These are phyloP conservation scores for Ptilorrhoa leucosticta DNA, from an alignment of 2,113 vertebrate genomes.

Conservation along the genomic window DNA sequence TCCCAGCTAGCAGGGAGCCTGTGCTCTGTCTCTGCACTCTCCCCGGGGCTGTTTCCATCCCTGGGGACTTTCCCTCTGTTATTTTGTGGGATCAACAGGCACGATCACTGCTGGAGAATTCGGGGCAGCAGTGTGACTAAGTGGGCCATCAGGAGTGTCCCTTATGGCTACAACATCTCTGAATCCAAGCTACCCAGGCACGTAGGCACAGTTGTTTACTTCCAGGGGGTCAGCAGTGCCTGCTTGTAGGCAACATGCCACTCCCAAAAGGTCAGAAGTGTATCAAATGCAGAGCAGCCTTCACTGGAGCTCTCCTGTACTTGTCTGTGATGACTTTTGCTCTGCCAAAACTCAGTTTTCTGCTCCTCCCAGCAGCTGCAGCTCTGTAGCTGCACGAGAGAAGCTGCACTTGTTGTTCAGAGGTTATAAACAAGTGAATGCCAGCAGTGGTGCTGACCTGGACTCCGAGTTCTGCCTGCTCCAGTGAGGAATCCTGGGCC, in stretches of 20 bases:
- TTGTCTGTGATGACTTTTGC: background rate
- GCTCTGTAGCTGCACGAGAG: background rate
- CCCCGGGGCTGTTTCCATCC: background rate
- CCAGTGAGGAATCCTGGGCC: background rate
- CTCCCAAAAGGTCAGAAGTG: background rate
- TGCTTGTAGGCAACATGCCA: background rate
- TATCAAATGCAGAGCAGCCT: background rate
- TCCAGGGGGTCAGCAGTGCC: background rate
- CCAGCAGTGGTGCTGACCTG: background rate
- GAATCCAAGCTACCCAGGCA: background rate
- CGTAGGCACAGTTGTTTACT: background rate
- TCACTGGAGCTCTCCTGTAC: accelerated
- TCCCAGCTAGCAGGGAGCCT: background rate
- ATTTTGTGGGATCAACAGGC: background rate
- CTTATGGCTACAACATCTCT: background rate
- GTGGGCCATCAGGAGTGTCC: background rate
- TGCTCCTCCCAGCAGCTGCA: slow-evolving; percentile 41
- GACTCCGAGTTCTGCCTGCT: background rate
- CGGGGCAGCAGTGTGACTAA: background rate
- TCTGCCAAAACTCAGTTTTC: background rate
- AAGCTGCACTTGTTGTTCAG: background rate
- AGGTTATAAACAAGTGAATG: background rate
- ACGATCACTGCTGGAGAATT: background rate
- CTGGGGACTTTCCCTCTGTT: background rate
- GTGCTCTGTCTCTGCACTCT: background rate